phyloP scores from a whole-genome alignment of 2,113 vertebrate species.

The Anser brachyrhynchus region DNA sequence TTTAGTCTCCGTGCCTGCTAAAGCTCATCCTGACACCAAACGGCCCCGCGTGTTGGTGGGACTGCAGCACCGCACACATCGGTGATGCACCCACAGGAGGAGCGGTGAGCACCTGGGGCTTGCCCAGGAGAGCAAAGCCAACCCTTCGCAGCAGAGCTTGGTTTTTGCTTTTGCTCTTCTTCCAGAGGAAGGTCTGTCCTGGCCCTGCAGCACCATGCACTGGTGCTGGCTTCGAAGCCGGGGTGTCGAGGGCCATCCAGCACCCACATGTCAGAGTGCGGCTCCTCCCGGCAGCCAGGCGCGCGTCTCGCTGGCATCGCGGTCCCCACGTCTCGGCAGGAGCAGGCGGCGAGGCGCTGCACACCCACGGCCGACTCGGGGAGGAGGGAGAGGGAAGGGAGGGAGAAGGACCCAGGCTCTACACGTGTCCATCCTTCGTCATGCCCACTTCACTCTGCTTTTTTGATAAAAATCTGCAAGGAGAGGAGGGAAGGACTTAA shows the following conservation, averaged over 20 bases:
- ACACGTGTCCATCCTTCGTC: background rate
- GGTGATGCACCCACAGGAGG: background rate
- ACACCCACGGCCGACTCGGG: background rate
- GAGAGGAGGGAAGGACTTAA: background rate
- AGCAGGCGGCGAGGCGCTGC: constrained; percentile 9
- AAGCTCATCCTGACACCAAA: background rate
- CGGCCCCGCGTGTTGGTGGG: background rate
- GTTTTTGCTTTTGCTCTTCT: background rate
- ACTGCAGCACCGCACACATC: background rate
- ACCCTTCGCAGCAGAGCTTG: background rate
- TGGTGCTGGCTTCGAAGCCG: background rate
- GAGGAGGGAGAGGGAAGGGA: background rate
- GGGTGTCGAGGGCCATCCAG: background rate
- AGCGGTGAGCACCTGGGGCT: background rate
- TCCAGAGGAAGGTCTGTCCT: background rate
- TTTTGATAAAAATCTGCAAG: constrained; percentile 94
- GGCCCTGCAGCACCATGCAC: background rate
- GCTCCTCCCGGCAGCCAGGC: background rate
- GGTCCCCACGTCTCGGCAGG: background rate
- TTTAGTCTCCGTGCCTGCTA: background rate
- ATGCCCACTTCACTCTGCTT: constrained; percentile 78
- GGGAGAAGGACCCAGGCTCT: constrained; percentile 5
- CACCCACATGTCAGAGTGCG: background rate
- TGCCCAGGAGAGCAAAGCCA: background rate
- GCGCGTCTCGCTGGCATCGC: background rate